Conservation (phyloP, 2,888 invertebrate species). For the Troides oblongomaculatus region DNA sequence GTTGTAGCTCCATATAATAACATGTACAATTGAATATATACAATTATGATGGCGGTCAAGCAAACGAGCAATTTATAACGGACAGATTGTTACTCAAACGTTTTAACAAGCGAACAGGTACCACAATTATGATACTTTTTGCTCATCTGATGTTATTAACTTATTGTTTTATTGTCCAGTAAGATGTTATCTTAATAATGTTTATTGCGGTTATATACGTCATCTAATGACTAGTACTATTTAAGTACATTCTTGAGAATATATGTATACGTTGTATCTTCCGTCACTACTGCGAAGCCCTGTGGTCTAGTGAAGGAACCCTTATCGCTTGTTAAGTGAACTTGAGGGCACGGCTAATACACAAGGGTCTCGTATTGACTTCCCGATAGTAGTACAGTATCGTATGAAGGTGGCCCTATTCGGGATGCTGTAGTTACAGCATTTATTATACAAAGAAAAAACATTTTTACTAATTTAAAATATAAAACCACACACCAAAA, state of each 20-base stretch:
- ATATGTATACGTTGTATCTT: too few relatives aligned
- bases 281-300: too few relatives aligned
- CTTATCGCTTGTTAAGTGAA: too few relatives aligned
- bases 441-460: too few relatives aligned
- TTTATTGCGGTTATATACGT: slow-evolving; percentile 13
- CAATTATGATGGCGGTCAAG: not conserved
- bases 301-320: too few relatives aligned
- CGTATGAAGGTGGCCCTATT: too few relatives aligned
- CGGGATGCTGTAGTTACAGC: too few relatives aligned
- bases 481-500: too few relatives aligned
- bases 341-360: too few relatives aligned
- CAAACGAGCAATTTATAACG: slow-evolving; percentile 1
- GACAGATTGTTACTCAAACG: slow-evolving; percentile 11
- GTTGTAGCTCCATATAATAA: not conserved
- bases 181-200: slow-evolving; percentile 19
- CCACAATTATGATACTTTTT: slow-evolving; percentile 13
- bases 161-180: slow-evolving; percentile 25
- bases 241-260: not conserved
- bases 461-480: too few relatives aligned
- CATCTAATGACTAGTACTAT: slow-evolving; percentile 5
- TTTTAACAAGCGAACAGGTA: slow-evolving; percentile 2
- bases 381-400: too few relatives aligned
- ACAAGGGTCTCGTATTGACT: too few relatives aligned
- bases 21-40: not conserved
- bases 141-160: slow-evolving; percentile 15